These are phyloP conservation scores for Salvelinus namaycush DNA, from an alignment of 2,113 vertebrate species.

Conservation along the genomic window DNA sequence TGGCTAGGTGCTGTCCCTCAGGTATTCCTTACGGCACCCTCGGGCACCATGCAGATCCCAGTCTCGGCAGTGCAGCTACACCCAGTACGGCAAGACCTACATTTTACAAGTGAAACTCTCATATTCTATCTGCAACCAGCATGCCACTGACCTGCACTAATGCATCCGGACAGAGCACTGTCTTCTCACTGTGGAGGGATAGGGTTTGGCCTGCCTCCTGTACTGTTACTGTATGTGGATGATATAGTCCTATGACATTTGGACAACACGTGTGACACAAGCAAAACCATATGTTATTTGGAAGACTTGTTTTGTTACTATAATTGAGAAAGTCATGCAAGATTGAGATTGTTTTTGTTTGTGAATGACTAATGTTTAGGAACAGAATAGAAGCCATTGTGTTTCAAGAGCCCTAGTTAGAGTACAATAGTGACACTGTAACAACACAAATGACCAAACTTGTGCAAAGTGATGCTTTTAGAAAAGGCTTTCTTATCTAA, in stretches of 20 bases:
- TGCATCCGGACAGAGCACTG: slow-evolving; percentile 54
- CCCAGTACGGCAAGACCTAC: slow-evolving; percentile 87
- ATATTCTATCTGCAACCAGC: slow-evolving; percentile 77
- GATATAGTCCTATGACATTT: slow-evolving; percentile 2
- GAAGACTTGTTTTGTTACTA: background rate
- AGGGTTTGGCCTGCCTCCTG: slow-evolving; percentile 13
- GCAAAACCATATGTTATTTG: slow-evolving; percentile 7
- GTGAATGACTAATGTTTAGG: background rate
- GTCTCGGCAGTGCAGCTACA: slow-evolving; percentile 97
- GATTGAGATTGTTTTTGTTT: slow-evolving; percentile 9
- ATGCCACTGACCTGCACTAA: slow-evolving; percentile 67
- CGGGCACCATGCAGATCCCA: slow-evolving; percentile 95
- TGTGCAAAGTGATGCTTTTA: no score
- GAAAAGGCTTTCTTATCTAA: background rate
- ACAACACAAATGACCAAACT: no score
- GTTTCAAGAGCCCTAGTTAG: background rate
- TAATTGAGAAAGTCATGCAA: background rate
- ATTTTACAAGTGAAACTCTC: slow-evolving; percentile 81
- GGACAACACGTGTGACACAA: slow-evolving; percentile 14
- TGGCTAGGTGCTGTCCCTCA: slow-evolving; percentile 87
- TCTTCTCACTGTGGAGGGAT: slow-evolving; percentile 40
- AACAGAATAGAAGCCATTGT: background rate
- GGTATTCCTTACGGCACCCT: slow-evolving; percentile 93
- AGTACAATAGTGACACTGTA: background rate
- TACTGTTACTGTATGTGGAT: slow-evolving; percentile 21